A percentile compares a stretch with the other conserved stretches of the same genome.
Conservation (phyloP, 2,888 invertebrate species). For the Orthosia incerta region DNA sequence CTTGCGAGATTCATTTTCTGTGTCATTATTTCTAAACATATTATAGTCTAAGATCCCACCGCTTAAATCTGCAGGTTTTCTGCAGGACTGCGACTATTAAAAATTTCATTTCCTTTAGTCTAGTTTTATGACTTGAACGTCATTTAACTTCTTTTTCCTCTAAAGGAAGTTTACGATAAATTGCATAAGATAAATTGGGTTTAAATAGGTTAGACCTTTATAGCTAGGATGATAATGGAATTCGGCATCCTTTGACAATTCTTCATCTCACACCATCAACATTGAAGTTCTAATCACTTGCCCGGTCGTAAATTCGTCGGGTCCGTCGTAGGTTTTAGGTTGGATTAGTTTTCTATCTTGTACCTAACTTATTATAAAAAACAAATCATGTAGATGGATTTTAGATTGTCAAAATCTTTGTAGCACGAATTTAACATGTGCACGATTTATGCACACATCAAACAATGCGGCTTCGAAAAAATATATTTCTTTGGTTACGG, state of each 20-base stretch:
- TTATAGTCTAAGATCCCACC: not conserved
- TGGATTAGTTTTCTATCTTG: not conserved
- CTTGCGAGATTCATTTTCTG: not conserved
- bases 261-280: not conserved
- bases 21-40: slow-evolving; percentile 12
- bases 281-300: not conserved
- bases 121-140: slow-evolving; percentile 23
- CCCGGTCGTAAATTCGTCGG: slow-evolving; percentile 13
- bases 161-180: not conserved
- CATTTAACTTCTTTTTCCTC: not conserved
- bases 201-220: slow-evolving; percentile 9
- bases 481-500: not conserved
- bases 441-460: not conserved
- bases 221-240: slow-evolving; percentile 1
- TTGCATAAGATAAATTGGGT: slow-evolving; percentile 1
- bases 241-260: slow-evolving; percentile 16
- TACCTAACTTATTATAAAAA: not conserved
- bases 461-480: not conserved
- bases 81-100: not conserved
- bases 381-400: not conserved
- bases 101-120: slow-evolving; percentile 31
- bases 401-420: not conserved
- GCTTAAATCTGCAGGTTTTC: too few species aligned
- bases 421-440: not conserved
- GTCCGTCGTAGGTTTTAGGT: too few species aligned